Percentiles rank a stretch among this genome's conserved stretches.
phyloP scores from a whole-genome alignment of 2,888 invertebrate genomes.

The Mallateleia sp. region DNA sequence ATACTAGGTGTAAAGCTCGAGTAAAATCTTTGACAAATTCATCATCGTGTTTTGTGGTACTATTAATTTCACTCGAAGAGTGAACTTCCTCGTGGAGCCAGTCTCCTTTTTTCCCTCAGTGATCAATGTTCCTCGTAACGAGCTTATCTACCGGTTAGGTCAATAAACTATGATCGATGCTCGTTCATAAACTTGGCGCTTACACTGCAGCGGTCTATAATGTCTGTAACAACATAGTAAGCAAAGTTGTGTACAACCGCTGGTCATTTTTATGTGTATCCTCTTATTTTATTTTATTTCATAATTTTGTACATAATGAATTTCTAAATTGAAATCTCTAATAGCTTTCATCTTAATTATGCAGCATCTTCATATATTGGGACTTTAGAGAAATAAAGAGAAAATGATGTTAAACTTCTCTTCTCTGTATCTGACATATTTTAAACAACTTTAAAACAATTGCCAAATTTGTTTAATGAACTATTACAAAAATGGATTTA shows the following conservation, averaged over 20 bases:
- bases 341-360: too few relatives aligned
- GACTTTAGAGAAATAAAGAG: too few relatives aligned
- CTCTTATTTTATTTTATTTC: background rate
- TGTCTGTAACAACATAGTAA: conserved; percentile 56
- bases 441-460: too few relatives aligned
- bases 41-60: conserved; percentile 47
- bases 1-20: conserved; percentile 17
- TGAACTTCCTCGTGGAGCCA: conserved; percentile 64
- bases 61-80: conserved; percentile 58
- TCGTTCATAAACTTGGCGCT: conserved; percentile 68
- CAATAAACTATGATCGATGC: conserved; percentile 73
- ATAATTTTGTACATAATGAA: background rate
- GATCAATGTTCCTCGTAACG: conserved; percentile 67
- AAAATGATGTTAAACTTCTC: too few relatives aligned
- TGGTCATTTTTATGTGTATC: conserved; percentile 7
- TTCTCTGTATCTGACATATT: too few relatives aligned
- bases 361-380: too few relatives aligned
- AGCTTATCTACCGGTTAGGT: conserved; percentile 71
- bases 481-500: too few relatives aligned
- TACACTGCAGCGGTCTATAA: conserved; percentile 57
- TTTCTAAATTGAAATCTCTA: conserved; percentile 8
- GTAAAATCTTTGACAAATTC: conserved; percentile 41
- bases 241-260: conserved; percentile 40
- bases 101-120: conserved; percentile 54
- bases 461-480: background rate